A percentile compares a stretch with the other conserved stretches of the same genome.
phyloP scores from a whole-genome alignment of 2,888 invertebrate genomes.

The Diarsia brunnea region DNA sequence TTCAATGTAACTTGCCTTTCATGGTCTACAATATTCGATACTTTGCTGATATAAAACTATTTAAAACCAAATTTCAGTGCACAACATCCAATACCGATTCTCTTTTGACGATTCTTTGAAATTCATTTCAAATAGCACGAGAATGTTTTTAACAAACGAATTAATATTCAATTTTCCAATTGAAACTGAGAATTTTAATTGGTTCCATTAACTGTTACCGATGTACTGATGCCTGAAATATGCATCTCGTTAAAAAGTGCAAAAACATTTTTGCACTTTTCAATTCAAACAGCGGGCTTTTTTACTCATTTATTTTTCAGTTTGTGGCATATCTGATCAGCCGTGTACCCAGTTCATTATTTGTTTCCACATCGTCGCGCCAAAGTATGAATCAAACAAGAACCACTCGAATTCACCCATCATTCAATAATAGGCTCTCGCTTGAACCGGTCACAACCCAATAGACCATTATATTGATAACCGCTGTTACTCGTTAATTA shows the following conservation, averaged over 20 bases:
- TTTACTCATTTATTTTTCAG: conserved; percentile 29
- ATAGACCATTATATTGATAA: conserved; percentile 44
- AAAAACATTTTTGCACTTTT: no score
- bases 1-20: no score
- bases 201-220: conserved; percentile 29
- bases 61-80: background rate
- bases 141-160: background rate
- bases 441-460: conserved; percentile 13
- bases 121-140: background rate
- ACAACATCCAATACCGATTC: background rate
- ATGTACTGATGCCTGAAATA: conserved; percentile 20
- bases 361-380: conserved; percentile 36
- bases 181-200: conserved; percentile 28
- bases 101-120: background rate
- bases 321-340: background rate
- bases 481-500: conserved; percentile 50
- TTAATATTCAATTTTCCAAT: conserved; percentile 36
- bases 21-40: background rate
- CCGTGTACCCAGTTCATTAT: conserved; percentile 30
- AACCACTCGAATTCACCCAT: conserved; percentile 34
- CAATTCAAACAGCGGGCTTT: background rate
- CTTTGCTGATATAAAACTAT: background rate
- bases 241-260: conserved; percentile 31
- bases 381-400: conserved; percentile 32
- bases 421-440: conserved; percentile 27